phyloP scores from a whole-genome alignment of 1,140 invertebrate genomes.

The Galleria mellonella region DNA sequence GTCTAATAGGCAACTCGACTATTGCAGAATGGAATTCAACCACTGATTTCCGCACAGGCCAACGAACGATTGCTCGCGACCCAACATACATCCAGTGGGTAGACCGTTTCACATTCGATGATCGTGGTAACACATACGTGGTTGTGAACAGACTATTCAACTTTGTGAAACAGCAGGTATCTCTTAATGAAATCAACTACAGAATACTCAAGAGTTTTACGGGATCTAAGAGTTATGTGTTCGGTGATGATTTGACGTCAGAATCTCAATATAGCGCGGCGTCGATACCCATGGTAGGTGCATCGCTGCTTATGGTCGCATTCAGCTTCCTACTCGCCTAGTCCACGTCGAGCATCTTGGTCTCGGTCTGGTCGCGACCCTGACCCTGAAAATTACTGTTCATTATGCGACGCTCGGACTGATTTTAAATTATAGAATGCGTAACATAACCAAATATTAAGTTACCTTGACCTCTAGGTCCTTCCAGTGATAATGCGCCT shows the following conservation, averaged over 20 bases:
- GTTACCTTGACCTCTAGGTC: slow-evolving; percentile 66
- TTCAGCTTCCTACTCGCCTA: slow-evolving; percentile 52
- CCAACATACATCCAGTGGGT: slow-evolving; percentile 81
- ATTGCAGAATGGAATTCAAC: slow-evolving; percentile 79
- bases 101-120: slow-evolving; percentile 81
- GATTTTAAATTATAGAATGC: slow-evolving; percentile 15
- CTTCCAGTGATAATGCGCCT: slow-evolving; percentile 60
- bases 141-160: slow-evolving; percentile 80
- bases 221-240: slow-evolving; percentile 79
- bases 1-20: slow-evolving; percentile 78
- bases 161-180: slow-evolving; percentile 74
- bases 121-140: slow-evolving; percentile 77
- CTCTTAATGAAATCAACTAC: slow-evolving; percentile 75
- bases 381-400: slow-evolving; percentile 28
- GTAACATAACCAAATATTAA: slow-evolving; percentile 68
- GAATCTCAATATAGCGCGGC: slow-evolving; percentile 23
- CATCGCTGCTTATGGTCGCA: slow-evolving; percentile 39
- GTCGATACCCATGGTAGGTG: slow-evolving; percentile 26
- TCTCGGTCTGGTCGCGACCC: slow-evolving; percentile 10
- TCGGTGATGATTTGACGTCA: slow-evolving; percentile 47
- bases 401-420: slow-evolving; percentile 36
- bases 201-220: slow-evolving; percentile 75
- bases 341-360: slow-evolving; percentile 16
- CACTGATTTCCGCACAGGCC: slow-evolving; percentile 65
- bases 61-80: slow-evolving; percentile 79